Evolutionary conservation across 2,888 invertebrate species (phyloP), one percentile per base, ranked within the genome.

Genomic region (Ectropis crepuscularia): DNA sequence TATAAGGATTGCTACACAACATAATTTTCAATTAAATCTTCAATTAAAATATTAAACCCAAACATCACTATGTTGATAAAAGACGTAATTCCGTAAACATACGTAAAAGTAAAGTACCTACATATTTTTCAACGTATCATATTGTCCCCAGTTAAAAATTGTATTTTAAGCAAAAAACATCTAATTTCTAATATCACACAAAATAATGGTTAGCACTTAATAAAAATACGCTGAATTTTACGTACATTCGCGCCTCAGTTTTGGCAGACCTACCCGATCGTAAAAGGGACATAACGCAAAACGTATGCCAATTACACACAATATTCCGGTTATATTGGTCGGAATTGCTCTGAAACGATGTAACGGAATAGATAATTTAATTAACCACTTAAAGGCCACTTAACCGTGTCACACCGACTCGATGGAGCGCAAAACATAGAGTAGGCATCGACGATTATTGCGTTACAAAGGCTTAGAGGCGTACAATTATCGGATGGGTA

Each of bases 321-420:
- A 46, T 36, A 45, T 45, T 9, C 46, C 41, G 39, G 36, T 41
- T 36, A 45, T 45, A 9, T 46, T 36, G 39, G 36, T 41, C 41
- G 41, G 10, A 57, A 58, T 49, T 51, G 47, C 53, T 37, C 28
- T 60, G 54, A 46, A 54, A 67, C 65, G 61, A 69, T 70, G 67
- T 66, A 65, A 71, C 67, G 58, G 66, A 68, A 70, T 72, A 54
- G 66, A 72, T 76, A 75, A 80, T 78, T 76, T 68, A 69, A 78
- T 77, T 74, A 75, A 72, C 71, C 76, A 75, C 73, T 74, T 67
- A 69, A 60, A 69, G 68, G 60, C 68, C 63, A 74, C 69, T 70
- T 61, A 58, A 62, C 58, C 53, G 69, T 69, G 69, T 69, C 60
- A 68, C 48, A 57, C 47, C 9, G 53, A 50, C 67, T 53, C 64